Conservation (phyloP, 1,140 invertebrate species). For the Pseudachorutes palmiensis region DNA sequence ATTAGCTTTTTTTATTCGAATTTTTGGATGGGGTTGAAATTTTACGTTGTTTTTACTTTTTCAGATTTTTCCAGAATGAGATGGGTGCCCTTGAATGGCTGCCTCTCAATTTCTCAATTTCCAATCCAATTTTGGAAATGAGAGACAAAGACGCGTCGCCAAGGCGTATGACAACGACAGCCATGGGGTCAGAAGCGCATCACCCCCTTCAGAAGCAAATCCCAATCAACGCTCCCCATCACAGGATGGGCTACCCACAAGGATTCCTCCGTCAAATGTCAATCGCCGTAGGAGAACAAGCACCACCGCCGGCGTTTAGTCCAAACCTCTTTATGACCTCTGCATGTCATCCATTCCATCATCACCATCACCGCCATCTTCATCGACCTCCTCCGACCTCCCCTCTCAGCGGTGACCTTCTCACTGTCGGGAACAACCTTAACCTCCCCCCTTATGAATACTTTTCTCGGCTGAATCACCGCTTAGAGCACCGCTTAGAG, state of each 20-base stretch:
- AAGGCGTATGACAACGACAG: constrained; percentile 38
- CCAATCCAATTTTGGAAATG: constrained; percentile 45
- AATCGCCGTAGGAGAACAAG: constrained; percentile 23
- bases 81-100: constrained; percentile 81
- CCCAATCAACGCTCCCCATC: constrained; percentile 10
- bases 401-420: background rate
- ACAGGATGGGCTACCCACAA: too few species aligned
- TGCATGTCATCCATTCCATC: background rate
- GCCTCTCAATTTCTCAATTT: constrained; percentile 54
- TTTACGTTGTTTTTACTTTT: too few species aligned
- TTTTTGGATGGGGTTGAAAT: too few species aligned
- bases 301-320: constrained; percentile 19
- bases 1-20: too few species aligned
- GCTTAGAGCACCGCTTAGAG: constrained; percentile 9
- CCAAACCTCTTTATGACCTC: constrained; percentile 33
- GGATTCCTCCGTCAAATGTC: constrained; percentile 32
- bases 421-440: background rate
- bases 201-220: constrained; percentile 34
- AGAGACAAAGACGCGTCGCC: constrained; percentile 61
- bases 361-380: background rate
- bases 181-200: constrained; percentile 27
- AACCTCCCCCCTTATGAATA: background rate
- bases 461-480: background rate
- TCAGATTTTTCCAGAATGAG: constrained; percentile 79
- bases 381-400: background rate